phyloP scores from a whole-genome alignment of 2,113 vertebrate species.

The Lethenteron reissneri region DNA sequence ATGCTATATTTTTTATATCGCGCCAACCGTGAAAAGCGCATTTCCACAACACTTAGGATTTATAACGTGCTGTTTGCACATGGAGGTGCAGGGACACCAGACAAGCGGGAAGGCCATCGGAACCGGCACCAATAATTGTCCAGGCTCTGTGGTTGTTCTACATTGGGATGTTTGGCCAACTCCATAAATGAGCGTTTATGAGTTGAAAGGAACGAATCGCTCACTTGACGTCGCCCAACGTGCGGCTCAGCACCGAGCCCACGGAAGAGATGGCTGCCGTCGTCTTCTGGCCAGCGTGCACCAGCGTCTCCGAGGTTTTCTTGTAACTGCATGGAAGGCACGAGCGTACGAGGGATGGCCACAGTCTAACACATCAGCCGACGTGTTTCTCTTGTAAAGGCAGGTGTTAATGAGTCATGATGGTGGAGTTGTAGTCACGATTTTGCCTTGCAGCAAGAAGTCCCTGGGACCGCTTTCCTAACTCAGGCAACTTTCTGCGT shows the following conservation, averaged over 20 bases:
- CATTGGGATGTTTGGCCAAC: no score
- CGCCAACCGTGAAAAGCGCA: no score
- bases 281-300: conserved; percentile 70
- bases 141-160: no score
- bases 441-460: background rate
- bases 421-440: background rate
- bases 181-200: no score
- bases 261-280: conserved; percentile 68
- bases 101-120: no score
- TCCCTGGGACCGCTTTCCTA: background rate
- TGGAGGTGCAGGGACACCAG: no score
- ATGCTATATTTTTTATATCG: no score
- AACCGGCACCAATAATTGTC: no score
- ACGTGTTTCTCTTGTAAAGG: background rate
- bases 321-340: conserved; percentile 42
- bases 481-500: background rate
- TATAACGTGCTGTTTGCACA: no score
- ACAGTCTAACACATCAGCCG: background rate
- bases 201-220: no score
- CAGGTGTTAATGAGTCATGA: background rate
- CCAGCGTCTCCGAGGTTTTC: conserved; percentile 76
- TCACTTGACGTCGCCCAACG: conserved; percentile 84
- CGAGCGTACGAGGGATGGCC: background rate
- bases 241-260: conserved; percentile 66
- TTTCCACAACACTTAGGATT: no score